These are phyloP conservation scores for Drosophila diplacantha DNA, from an alignment of 2,888 invertebrate genomes.

Conservation along the genomic window DNA sequence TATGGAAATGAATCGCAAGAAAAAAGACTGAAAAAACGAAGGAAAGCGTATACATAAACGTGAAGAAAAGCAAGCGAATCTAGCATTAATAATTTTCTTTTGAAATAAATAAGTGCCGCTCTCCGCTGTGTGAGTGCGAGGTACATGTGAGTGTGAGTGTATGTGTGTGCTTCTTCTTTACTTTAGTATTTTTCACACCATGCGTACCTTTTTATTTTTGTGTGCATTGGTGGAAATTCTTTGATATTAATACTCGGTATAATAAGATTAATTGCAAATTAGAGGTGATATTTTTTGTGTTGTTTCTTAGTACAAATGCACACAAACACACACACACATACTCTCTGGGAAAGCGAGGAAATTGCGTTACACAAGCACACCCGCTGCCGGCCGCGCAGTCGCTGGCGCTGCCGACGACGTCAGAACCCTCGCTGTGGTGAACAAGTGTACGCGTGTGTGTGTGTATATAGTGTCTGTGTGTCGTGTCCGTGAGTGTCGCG, in stretches of 20 bases:
- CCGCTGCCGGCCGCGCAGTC: constrained; percentile 37
- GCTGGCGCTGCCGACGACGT: constrained; percentile 16
- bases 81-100: constrained; percentile 28
- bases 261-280: constrained; percentile 18
- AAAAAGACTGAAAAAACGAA: constrained; percentile 43
- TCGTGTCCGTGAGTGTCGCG: constrained; percentile 40
- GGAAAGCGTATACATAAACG: constrained; percentile 43
- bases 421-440: constrained; percentile 33
- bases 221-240: constrained; percentile 24
- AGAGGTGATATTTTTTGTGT: constrained; percentile 10
- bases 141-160: constrained; percentile 2
- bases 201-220: constrained; percentile 24
- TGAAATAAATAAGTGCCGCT: constrained; percentile 24
- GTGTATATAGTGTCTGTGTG: constrained; percentile 23
- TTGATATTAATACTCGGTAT: constrained; percentile 27
- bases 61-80: constrained; percentile 22
- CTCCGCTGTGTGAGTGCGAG: constrained; percentile 14
- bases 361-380: constrained; percentile 68
- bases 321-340: constrained; percentile 24
- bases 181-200: constrained; percentile 23
- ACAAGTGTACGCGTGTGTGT: constrained; percentile 38
- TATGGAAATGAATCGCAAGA: constrained; percentile 57
- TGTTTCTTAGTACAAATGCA: constrained; percentile 10
- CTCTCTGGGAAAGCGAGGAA: constrained; percentile 32
- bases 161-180: constrained; percentile 17